Evolutionary conservation across 2,888 invertebrate genomes (phyloP), one percentile per base, ranked within the genome.

Genomic region (Andrena chrysosceles): DNA sequence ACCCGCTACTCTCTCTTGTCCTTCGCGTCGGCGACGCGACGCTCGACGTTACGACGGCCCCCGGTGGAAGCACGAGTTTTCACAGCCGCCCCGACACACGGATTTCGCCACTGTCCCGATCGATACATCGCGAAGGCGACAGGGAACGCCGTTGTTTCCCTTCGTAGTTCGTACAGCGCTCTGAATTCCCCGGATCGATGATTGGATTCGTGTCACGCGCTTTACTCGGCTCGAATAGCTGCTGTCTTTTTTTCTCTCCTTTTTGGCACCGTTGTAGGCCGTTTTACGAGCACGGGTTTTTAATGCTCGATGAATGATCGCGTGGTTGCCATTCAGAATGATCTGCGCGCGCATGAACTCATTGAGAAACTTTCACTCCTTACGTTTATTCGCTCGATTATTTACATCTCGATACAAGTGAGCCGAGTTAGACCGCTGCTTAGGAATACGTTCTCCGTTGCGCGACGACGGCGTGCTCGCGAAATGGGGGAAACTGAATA

Each of bases 51-150:
- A 67, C 74, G 68, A 66, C 60, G 68, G 67, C 52, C 63, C 75
- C 73, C 23, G 56, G 70, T 26, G 77, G 72, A 10, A 72, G 81
- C 81, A 78, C 84, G 85, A 88, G 87, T 82, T 87, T 85, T 84
- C 87, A 63, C 85, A 80, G 68, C 72, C 79, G 63, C 49, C 59
- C 62, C 56, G 26, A 31, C 23, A 60, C 74, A 33, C 49, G 77
- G 76, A 72, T 84, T 80, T 85, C 67, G 31, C 69, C 31, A 16
- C 23, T 48, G n/a, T 23, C 42, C 71, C 81, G 85, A 80, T 86
- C 86, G 85, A 83, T 87, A 5, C 52, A 20, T 7, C 52, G 52
- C 20, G n/a, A 20, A 20, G 52, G 56, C 56, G 23, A 26, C 56
- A 8, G 79, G 72, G 62, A 35, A 77, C 70, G 59, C n/a, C 59